These are phyloP conservation scores for Xiphorhynchus elegans DNA, from an alignment of 2,113 vertebrate genomes.

Conservation along the genomic window DNA sequence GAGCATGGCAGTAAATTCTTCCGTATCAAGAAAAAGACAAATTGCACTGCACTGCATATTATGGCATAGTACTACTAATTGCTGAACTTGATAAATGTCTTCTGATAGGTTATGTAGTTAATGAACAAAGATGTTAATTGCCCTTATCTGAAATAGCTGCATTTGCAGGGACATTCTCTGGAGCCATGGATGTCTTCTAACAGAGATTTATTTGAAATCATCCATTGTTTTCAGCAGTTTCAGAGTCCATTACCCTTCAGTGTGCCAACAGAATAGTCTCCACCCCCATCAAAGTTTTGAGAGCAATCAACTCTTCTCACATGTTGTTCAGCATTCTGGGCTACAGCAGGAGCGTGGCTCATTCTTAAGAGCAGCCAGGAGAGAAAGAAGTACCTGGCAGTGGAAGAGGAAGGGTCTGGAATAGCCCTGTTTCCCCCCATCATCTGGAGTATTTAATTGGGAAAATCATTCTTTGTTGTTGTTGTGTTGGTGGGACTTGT, in stretches of 20 bases:
- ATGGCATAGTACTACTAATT: background rate
- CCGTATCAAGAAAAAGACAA: constrained; percentile 15
- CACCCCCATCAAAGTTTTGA: background rate
- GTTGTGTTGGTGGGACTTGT: constrained; percentile 24
- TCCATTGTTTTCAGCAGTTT: constrained; percentile 47
- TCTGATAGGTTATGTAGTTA: constrained; percentile 39
- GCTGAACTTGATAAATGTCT: constrained; percentile 56
- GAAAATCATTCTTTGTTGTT: constrained; percentile 12
- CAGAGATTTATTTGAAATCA: constrained; percentile 48
- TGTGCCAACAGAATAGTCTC: background rate
- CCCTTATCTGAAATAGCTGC: constrained; percentile 51
- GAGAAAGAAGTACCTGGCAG: background rate
- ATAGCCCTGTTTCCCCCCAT: background rate
- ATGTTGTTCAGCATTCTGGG: background rate
- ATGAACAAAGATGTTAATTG: constrained; percentile 58
- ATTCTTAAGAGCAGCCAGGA: background rate
- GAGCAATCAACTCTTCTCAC: background rate
- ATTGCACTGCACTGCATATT: background rate
- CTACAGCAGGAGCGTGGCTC: background rate
- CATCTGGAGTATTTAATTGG: constrained; percentile 4
- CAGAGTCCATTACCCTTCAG: constrained; percentile 34
- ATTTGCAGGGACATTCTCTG: background rate
- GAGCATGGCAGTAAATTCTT: constrained; percentile 32
- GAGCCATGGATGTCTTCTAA: constrained; percentile 7
- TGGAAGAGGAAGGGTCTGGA: background rate